Conservation (phyloP, 2,797 vertebrate species). For the Crenichthys baileyi region DNA sequence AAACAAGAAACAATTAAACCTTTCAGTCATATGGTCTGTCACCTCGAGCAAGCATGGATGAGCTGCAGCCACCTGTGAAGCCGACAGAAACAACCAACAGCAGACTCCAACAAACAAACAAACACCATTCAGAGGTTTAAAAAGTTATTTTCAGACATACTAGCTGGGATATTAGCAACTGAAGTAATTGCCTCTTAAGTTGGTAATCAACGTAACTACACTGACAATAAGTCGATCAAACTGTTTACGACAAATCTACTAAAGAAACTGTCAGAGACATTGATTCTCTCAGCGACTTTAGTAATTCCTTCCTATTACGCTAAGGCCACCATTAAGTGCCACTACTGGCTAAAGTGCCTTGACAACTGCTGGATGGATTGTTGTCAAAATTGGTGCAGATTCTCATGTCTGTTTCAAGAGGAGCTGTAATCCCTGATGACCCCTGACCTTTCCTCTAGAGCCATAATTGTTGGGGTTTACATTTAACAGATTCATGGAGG, state of each 20-base stretch:
- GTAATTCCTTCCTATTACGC: neutral
- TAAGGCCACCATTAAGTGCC: slow-evolving; percentile 1
- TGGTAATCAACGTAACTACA: neutral
- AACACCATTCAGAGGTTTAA: slow-evolving; percentile 18
- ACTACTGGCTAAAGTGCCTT: slow-evolving; percentile 1
- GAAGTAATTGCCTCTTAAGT: slow-evolving; percentile 9
- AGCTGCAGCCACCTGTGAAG: slow-evolving; percentile 17
- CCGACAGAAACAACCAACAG: slow-evolving; percentile 16
- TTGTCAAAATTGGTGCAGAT: neutral
- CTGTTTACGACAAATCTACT: neutral
- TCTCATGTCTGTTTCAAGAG: neutral
- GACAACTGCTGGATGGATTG: neutral
- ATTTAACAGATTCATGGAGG: neutral
- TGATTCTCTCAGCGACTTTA: neutral
- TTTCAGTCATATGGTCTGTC: slow-evolving; percentile 23
- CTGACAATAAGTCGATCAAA: neutral
- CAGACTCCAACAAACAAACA: neutral
- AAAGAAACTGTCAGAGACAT: neutral
- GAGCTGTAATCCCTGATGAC: neutral
- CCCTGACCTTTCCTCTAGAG: neutral
- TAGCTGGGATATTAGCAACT: slow-evolving; percentile 11
- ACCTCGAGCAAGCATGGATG: slow-evolving; percentile 14
- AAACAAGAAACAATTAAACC: slow-evolving; percentile 4
- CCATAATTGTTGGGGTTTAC: neutral
- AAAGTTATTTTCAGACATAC: slow-evolving; percentile 12